Percentiles rank a stretch among this genome's conserved stretches.
These are phyloP conservation scores for Sapayoa aenigma DNA, from an alignment of 2,113 vertebrate species.

Conservation along the genomic window DNA sequence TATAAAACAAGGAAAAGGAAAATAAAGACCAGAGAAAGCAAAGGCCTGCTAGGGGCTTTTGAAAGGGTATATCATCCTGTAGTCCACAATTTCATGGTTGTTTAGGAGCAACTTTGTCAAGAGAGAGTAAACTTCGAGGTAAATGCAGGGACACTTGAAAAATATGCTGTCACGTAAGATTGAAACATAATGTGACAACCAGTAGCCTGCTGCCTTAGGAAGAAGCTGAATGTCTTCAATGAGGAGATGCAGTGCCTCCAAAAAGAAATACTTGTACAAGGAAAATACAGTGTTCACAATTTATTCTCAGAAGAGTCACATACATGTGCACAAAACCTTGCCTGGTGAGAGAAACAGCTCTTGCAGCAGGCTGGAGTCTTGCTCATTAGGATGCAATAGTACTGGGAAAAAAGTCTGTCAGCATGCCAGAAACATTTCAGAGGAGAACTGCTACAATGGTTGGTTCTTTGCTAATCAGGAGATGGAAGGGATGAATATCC, in stretches of 20 bases:
- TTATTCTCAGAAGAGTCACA: slow-evolving; percentile 45
- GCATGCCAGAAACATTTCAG: slow-evolving; percentile 33
- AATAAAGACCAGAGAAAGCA: not conserved
- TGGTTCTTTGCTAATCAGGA: not conserved
- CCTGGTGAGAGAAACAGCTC: not conserved
- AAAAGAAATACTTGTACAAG: slow-evolving; percentile 29
- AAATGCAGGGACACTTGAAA: slow-evolving; percentile 55
- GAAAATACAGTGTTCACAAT: slow-evolving; percentile 24
- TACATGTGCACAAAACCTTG: slow-evolving; percentile 7
- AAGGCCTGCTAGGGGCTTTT: not conserved
- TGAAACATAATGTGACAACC: slow-evolving; percentile 60
- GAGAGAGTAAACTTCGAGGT: slow-evolving; percentile 35
- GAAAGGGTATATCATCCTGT: not conserved
- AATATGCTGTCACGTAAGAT: slow-evolving; percentile 59
- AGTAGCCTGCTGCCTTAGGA: slow-evolving; percentile 56
- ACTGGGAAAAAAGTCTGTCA: slow-evolving; percentile 27
- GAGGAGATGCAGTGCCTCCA: slow-evolving; percentile 17
- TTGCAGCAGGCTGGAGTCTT: not conserved
- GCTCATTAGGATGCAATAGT: slow-evolving; percentile 34
- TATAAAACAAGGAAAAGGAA: not conserved
- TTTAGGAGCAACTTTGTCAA: slow-evolving; percentile 43
- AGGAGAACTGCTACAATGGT: not conserved
- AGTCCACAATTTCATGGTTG: slow-evolving; percentile 11
- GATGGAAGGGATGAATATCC: slow-evolving; percentile 14
- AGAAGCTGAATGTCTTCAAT: not conserved